These are phyloP conservation scores for Lasiommata megera DNA, from an alignment of 2,888 invertebrate species.

Conservation along the genomic window DNA sequence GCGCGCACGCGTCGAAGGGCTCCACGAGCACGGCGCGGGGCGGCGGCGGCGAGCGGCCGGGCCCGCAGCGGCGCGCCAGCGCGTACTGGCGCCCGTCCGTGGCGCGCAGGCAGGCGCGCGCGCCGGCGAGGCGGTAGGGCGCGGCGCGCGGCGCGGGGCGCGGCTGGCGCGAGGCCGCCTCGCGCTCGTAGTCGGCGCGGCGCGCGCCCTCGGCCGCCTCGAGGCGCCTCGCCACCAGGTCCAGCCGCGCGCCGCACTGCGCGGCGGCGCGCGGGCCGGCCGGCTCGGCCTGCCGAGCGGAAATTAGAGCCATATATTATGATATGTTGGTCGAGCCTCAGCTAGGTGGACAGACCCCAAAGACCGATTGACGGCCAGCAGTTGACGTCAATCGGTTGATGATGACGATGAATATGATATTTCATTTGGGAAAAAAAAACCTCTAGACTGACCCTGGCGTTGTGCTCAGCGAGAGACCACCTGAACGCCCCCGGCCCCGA, in stretches of 20 bases:
- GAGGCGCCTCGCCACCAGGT: background rate
- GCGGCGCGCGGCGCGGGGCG: conserved; percentile 6
- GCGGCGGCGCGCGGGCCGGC: background rate
- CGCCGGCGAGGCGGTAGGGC: conserved; percentile 27
- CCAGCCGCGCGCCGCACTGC: background rate
- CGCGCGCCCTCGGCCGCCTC: background rate
- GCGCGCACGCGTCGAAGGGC: conserved; percentile 43
- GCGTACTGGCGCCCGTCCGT: conserved; percentile 38
- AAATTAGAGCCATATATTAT: too few relatives aligned
- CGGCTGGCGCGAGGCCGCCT: background rate
- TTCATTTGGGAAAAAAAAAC: too few relatives aligned
- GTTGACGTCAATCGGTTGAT: too few relatives aligned
- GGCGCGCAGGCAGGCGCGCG: conserved; percentile 36
- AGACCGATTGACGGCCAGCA: too few relatives aligned
- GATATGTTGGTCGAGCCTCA: too few relatives aligned
- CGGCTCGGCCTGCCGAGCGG: background rate
- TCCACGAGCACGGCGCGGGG: conserved; percentile 32
- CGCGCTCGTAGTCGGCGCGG: background rate
- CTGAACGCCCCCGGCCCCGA: too few relatives aligned
- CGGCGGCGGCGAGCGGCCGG: conserved; percentile 20
- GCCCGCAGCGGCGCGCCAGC: conserved; percentile 10
- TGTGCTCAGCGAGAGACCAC: too few relatives aligned
- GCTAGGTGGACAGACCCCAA: too few relatives aligned
- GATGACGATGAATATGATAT: too few relatives aligned
- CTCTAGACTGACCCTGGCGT: too few relatives aligned